Percentiles rank a stretch among this genome's conserved stretches.
Conservation (phyloP, 2,888 invertebrate genomes). For the Amaurobius ferox region DNA sequence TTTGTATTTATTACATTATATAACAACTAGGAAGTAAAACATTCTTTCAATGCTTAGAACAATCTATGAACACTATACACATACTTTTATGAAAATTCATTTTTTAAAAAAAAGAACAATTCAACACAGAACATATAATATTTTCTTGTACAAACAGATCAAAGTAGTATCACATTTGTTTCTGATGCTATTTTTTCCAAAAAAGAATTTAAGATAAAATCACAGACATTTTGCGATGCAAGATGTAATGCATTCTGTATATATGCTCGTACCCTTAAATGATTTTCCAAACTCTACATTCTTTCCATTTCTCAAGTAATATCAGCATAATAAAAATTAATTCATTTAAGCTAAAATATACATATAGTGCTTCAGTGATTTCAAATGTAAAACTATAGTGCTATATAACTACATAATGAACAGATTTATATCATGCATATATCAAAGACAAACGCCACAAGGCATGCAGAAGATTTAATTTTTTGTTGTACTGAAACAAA, state of each 20-base stretch:
- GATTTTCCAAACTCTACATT: slow-evolving; percentile 69
- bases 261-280: slow-evolving; percentile 27
- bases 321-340: slow-evolving; percentile 18
- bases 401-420: background rate
- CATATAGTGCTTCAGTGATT: background rate
- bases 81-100: slow-evolving; percentile 71
- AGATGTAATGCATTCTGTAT: slow-evolving; percentile 56
- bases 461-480: background rate
- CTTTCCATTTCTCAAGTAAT: slow-evolving; percentile 54
- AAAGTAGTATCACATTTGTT: slow-evolving; percentile 70
- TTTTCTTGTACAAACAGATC: slow-evolving; percentile 72
- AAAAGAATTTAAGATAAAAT: slow-evolving; percentile 70
- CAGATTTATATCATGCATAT: background rate
- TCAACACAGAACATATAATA: slow-evolving; percentile 71
- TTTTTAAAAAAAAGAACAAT: slow-evolving; percentile 61
- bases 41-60: slow-evolving; percentile 67
- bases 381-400: background rate
- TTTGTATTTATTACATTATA: slow-evolving; percentile 71
- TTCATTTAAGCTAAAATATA: slow-evolving; percentile 9
- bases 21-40: slow-evolving; percentile 70
- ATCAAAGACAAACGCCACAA: background rate
- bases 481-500: no score
- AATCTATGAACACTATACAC: slow-evolving; percentile 73
- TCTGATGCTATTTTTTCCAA: slow-evolving; percentile 67
- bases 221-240: slow-evolving; percentile 71